Evolutionary conservation across 2,113 vertebrate genomes (phyloP), one percentile per base, ranked within the genome.

Genomic region (Genyomyrus donnyi): DNA sequence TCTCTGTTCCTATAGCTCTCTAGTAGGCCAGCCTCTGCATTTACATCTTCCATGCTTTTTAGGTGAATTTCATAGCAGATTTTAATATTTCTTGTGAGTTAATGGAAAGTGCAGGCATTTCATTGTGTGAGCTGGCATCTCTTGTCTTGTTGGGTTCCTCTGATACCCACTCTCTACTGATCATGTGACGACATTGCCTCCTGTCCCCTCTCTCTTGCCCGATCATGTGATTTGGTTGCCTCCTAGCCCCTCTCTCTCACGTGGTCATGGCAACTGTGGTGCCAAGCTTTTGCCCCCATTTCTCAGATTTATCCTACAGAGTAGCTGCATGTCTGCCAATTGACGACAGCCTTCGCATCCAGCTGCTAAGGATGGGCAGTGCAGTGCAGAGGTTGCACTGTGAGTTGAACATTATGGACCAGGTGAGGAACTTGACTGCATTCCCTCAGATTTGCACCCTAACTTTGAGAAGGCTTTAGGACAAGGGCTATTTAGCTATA

Each of bases 261-360:
- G 7, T 42, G 35, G 35, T 42, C 31, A 39, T 80, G 74, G 19
- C 86, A 56, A 19, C 17, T 58, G 35, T 35, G 15, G 45, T 24
- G 24, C 70, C 91, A 56, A 42, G 56, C 53, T 24, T 85, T 90
- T 77, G 58, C 56, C 39, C 52, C 90, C 89, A 89, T 46, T 89
- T 89, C 90, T 50, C 91, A 99, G 98, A 99, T 94, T 99, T 99
- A 93, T 99, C 98, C 56, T 99, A 99, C 94, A 96, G 98, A 93
- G 98, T 99, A 49, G 98, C 98, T 3, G 98, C 98, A 45, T 99
- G 97, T 93, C 95, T 99, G 91, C 98, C 98, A 11, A 99, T 99
- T 66, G 98, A 99, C 19, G 97, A 99, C 83, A 96, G 94, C 3
- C 93, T 99, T 27, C 94, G 98, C 90, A 97, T 99, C 62, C 98